A percentile compares a stretch with the other conserved stretches of the same genome.
Conservation (phyloP, 2,888 invertebrate genomes). For the Xylocampa areola region DNA sequence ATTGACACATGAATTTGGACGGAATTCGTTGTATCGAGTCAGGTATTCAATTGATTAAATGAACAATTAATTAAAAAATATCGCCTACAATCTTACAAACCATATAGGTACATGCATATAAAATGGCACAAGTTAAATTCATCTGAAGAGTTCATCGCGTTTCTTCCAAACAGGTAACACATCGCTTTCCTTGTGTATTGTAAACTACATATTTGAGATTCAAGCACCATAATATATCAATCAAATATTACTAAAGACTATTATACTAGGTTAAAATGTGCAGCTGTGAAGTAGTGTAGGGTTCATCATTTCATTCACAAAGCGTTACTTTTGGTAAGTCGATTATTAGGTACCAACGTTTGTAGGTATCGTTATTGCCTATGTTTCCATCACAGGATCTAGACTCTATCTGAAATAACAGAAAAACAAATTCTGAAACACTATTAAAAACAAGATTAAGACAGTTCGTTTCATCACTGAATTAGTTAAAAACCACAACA, state of each 20-base stretch:
- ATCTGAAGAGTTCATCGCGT: conserved; percentile 62
- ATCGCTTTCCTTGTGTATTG: conserved; percentile 45
- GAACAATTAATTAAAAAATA: conserved; percentile 55
- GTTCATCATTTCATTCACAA: too few species aligned
- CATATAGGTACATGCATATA: conserved; percentile 72
- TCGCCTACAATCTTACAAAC: conserved; percentile 62
- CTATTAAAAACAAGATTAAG: too few species aligned
- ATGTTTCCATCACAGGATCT: conserved; percentile 44
- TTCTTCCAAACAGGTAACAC: conserved; percentile 69
- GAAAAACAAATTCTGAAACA: background rate
- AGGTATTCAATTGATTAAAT: conserved; percentile 52
- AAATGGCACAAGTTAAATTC: conserved; percentile 81
- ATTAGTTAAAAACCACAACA: too few species aligned
- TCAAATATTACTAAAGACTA: too few species aligned
- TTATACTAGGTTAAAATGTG: too few species aligned
- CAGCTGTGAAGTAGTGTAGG: too few species aligned
- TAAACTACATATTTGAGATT: conserved; percentile 55
- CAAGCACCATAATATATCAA: conserved; percentile 58
- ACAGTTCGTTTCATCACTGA: too few species aligned
- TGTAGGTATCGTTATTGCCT: conserved; percentile 43
- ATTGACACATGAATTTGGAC: conserved; percentile 69
- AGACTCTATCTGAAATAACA: conserved; percentile 29
- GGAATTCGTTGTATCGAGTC: conserved; percentile 81
- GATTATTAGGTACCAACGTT: conserved; percentile 33
- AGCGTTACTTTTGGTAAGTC: conserved; percentile 36